Conservation (phyloP, 2,113 vertebrate species). For the Stictonetta naevosa region DNA sequence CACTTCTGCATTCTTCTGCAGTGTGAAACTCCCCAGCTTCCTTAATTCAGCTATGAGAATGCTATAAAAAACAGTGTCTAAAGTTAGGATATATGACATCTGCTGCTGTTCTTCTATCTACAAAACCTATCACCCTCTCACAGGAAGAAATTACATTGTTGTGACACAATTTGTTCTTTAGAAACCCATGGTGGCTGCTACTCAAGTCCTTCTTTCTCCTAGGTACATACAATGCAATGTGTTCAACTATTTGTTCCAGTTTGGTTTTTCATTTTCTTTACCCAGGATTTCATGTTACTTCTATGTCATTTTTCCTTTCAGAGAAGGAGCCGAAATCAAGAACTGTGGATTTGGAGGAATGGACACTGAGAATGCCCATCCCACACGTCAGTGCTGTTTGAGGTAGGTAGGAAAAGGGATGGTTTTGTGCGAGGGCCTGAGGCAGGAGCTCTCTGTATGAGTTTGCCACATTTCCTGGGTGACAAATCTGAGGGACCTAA, state of each 20-base stretch:
- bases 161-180: background rate
- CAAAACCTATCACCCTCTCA: background rate
- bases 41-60: background rate
- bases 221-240: background rate
- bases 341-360: background rate
- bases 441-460: background rate
- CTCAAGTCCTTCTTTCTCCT: background rate
- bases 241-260: background rate
- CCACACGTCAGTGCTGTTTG: background rate
- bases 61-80: background rate
- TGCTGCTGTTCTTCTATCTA: background rate
- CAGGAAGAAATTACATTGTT: background rate
- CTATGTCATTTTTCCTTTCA: background rate
- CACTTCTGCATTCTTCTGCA: background rate
- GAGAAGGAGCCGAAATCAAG: background rate
- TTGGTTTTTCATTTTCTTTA: background rate
- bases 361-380: background rate
- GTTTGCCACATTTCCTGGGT: background rate
- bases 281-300: background rate
- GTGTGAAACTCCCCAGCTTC: background rate
- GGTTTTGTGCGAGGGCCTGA: background rate
- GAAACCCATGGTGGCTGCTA: background rate
- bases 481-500: background rate
- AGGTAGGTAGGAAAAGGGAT: background rate
- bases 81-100: background rate